Conservation (phyloP, 1,140 invertebrate species). For the Olivierus martensii region DNA sequence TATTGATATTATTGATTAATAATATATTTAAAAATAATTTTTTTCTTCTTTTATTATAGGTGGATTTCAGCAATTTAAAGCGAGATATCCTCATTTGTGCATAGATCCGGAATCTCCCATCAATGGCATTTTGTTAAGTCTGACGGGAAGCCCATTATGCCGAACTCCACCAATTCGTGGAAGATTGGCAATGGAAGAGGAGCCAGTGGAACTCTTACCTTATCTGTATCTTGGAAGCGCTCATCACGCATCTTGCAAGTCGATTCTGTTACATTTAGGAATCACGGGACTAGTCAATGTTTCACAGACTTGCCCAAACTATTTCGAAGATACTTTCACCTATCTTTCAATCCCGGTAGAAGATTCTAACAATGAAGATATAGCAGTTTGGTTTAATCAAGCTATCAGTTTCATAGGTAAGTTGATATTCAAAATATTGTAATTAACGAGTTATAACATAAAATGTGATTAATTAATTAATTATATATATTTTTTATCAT, state of each 20-base stretch:
- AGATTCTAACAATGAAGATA: slow-evolving; percentile 28
- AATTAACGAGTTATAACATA: too few species aligned
- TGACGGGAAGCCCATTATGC: too few species aligned
- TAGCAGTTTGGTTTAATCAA: slow-evolving; percentile 27
- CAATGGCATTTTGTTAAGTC: too few species aligned
- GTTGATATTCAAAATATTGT: too few species aligned
- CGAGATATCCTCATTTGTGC: too few species aligned
- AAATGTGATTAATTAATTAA: too few species aligned
- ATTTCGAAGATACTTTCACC: slow-evolving; percentile 26
- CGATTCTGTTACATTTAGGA: slow-evolving; percentile 25
- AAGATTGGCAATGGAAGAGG: slow-evolving; percentile 9
- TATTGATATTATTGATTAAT: too few species aligned
- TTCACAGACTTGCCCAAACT: slow-evolving; percentile 27
- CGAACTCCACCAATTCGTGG: neutral
- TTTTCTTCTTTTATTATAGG: too few species aligned
- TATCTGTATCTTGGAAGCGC: slow-evolving; percentile 30
- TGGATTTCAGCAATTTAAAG: too few species aligned
- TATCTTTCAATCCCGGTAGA: slow-evolving; percentile 31
- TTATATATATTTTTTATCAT: neutral
- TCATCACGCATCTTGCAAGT: slow-evolving; percentile 25
- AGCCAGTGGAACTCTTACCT: slow-evolving; percentile 30
- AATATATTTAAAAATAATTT: too few species aligned
- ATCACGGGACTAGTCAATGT: slow-evolving; percentile 33
- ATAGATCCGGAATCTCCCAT: too few species aligned
- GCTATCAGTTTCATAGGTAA: slow-evolving; percentile 32